Conservation (phyloP, 2,888 invertebrate species). For the Thymelicus sylvestris region DNA sequence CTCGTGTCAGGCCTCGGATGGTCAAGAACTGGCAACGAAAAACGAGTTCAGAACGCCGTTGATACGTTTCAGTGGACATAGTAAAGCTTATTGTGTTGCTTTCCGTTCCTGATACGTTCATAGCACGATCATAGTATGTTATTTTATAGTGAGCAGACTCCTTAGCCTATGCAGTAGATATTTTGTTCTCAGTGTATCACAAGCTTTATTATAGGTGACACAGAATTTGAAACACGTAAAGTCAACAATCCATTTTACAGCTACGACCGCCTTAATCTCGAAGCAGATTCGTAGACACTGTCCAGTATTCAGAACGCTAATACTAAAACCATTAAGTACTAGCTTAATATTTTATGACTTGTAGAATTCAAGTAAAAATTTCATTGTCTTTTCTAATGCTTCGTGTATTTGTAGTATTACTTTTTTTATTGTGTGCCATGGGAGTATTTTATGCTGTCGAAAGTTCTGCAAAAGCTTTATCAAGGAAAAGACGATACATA, state of each 20-base stretch:
- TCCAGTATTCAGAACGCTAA: background rate
- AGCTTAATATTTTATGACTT: background rate
- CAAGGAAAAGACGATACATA: slow-evolving; percentile 86
- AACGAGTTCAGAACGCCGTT: too few relatives aligned
- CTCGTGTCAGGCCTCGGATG: too few relatives aligned
- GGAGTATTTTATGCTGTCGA: background rate
- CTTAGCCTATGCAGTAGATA: too few relatives aligned
- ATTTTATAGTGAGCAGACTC: too few relatives aligned
- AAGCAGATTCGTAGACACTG: background rate
- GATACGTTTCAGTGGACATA: too few relatives aligned
- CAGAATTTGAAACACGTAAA: slow-evolving; percentile 5
- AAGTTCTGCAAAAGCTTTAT: slow-evolving; percentile 65
- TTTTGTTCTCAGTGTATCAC: background rate
- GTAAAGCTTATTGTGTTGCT: too few relatives aligned
- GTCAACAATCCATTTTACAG: slow-evolving; percentile 22
- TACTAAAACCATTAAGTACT: background rate
- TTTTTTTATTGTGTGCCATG: background rate
- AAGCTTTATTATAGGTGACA: slow-evolving; percentile 7
- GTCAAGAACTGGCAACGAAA: too few relatives aligned
- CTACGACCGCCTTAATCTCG: background rate
- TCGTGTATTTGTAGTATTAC: background rate
- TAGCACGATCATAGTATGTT: too few relatives aligned
- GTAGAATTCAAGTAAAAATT: background rate
- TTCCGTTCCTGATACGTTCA: too few relatives aligned
- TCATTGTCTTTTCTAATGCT: background rate